Evolutionary conservation across 2,113 vertebrate genomes (phyloP), one percentile per base, ranked within the genome.

Genomic region (Pterocles gutturalis): DNA sequence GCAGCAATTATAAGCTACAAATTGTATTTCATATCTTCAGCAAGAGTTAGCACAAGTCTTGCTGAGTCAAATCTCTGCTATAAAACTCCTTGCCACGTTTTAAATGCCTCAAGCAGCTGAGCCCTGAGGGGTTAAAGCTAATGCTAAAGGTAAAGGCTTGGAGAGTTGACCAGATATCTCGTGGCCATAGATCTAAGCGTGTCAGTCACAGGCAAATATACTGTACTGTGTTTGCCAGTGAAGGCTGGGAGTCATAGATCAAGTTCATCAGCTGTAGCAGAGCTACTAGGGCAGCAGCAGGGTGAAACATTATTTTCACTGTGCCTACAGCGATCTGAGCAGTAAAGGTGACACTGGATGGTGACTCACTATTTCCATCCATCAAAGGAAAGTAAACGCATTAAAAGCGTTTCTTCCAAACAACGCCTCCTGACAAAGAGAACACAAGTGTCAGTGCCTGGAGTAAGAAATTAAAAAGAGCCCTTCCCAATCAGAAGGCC

Each of bases 1-100:
- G 61, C 77, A 94, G 91, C 90, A 95, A 96, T 95, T 97, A 93
- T 78, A 92, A 64, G 89, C 89, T 89, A 95, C 62, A 97, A 96
- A 96, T 92, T 87, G 73, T 90, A 84, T 91, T 97, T 95, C 87
- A 80, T 93, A 96, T 96, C 71, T 95, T 90, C 83, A 95, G 87
- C 60, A 22, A 91, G 95, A 96, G 93, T 89, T 84, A 93, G 65
- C 73, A n/a, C 76, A 96, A 97, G 89, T 53, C 82, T 94, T 93
- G 51, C 72, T 96, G 94, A 97, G 89, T 94, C 84, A 95, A 95
- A 94, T 91, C 90, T 75, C 48, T 75, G 89, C 73, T 83, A 95
- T 95, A 93, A 83, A 97, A 88, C 65, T 51, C 34, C 71, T 92
- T 87, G 87, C 41, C 69, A 92, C 21, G 38, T 41, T 89, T 72